phyloP scores from a whole-genome alignment of 1,140 invertebrate genomes.

The Danaus melanippus region DNA sequence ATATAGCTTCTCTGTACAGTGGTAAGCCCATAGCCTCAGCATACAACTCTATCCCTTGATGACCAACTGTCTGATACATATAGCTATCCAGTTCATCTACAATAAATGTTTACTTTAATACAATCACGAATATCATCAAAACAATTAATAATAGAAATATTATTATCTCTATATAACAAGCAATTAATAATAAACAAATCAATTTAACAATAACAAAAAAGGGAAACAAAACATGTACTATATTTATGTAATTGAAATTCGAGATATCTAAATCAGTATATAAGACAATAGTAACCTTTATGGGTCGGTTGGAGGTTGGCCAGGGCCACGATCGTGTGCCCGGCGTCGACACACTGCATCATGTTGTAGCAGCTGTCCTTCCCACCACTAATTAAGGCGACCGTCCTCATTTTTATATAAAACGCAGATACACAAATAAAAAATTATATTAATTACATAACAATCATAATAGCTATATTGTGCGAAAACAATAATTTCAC shows the following conservation, averaged over 20 bases:
- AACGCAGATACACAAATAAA: constrained; percentile 34
- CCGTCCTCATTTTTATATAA: constrained; percentile 83
- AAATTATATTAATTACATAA: constrained; percentile 62
- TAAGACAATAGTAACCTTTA: constrained; percentile 76
- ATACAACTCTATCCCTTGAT: constrained; percentile 93
- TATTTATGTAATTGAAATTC: constrained; percentile 10
- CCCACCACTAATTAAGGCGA: constrained; percentile 94
- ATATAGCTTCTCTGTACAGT: constrained; percentile 88
- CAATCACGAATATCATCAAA: neutral
- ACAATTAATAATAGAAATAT: constrained; percentile 1
- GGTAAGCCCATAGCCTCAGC: constrained; percentile 95
- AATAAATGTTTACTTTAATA: constrained; percentile 19
- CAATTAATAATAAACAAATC: too few species aligned
- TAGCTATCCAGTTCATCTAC: constrained; percentile 97
- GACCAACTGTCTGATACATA: constrained; percentile 99
- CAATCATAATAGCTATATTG: constrained; percentile 55
- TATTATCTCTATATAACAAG: constrained; percentile 1
- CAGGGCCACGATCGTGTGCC: constrained; percentile 96
- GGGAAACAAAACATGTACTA: neutral
- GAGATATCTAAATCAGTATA: constrained; percentile 29
- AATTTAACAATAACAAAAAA: neutral
- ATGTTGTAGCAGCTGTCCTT: constrained; percentile 99
- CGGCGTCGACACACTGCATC: constrained; percentile 96
- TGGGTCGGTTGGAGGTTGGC: constrained; percentile 94
- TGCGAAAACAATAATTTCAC: constrained; percentile 53